Evolutionary conservation across 2,888 invertebrate species (phyloP).

Genomic region (Oscheius onirici): DNA sequence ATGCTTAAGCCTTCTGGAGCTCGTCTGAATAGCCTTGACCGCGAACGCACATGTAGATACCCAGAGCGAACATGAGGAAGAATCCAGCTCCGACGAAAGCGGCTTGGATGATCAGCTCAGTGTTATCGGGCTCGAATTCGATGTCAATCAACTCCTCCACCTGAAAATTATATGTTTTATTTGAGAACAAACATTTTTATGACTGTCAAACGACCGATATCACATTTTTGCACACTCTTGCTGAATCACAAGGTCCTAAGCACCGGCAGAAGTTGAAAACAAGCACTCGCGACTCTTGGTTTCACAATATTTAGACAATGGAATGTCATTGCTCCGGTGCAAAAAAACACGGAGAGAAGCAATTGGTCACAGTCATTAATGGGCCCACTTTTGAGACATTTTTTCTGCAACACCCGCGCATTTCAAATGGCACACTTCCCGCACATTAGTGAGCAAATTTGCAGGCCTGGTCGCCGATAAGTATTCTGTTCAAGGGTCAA

Average conservation of each 20-base stretch:
- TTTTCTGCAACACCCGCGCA: background rate
- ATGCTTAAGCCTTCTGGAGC: slow-evolving; percentile 52
- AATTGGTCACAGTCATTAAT: background rate
- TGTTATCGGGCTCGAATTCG: slow-evolving; percentile 62
- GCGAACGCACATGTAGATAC: slow-evolving; percentile 38
- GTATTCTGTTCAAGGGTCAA: background rate
- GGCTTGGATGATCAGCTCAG: slow-evolving; percentile 55
- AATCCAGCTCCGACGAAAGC: slow-evolving; percentile 34
- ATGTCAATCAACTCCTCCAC: slow-evolving; percentile 54
- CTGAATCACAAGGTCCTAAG: no score
- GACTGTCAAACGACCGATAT: no score
- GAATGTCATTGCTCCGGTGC: no score
- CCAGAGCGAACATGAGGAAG: slow-evolving; percentile 47
- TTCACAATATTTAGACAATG: no score
- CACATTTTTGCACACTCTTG: no score
- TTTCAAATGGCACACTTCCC: slow-evolving; percentile 21
- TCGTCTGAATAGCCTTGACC: slow-evolving; percentile 52
- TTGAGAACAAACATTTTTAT: background rate
- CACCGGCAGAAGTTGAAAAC: no score
- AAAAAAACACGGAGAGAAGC: background rate
- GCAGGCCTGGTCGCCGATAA: slow-evolving; percentile 12
- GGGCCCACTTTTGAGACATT: background rate
- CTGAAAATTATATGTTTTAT: slow-evolving; percentile 42
- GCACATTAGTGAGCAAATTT: slow-evolving; percentile 15
- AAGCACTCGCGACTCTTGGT: no score